A percentile compares a stretch with the other conserved stretches of the same genome.
Evolutionary conservation across 2,113 vertebrate species (phyloP).

Genomic region (Takifugu flavidus): DNA sequence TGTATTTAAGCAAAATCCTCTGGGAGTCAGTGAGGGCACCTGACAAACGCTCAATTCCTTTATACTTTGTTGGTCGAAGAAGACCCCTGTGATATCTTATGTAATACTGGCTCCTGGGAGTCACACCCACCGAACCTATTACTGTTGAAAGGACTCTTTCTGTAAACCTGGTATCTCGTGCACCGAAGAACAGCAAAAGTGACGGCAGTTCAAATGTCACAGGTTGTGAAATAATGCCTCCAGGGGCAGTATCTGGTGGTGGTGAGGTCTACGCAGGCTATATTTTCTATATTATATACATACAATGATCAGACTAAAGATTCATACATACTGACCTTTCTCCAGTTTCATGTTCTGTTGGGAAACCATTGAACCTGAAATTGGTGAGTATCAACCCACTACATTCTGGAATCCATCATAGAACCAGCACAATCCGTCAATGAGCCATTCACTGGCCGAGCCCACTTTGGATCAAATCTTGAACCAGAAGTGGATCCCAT

Average conservation of each 20-base stretch:
- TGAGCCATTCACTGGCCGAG: too few relatives aligned
- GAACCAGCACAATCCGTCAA: too few relatives aligned
- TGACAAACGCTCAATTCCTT: background rate
- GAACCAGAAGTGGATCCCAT: too few relatives aligned
- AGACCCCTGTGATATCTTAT: conserved; percentile 21
- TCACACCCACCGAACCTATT: conserved; percentile 24
- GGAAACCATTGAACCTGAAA: too few relatives aligned
- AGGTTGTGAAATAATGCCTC: conserved; percentile 6
- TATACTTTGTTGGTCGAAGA: conserved; percentile 3
- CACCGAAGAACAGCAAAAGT: conserved; percentile 4
- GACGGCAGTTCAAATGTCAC: conserved; percentile 27
- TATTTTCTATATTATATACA: background rate
- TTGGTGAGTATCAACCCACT: too few relatives aligned
- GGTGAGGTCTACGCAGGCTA: background rate
- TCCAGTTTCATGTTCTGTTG: background rate
- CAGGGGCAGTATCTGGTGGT: background rate
- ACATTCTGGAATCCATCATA: too few relatives aligned
- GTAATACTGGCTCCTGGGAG: conserved; percentile 28
- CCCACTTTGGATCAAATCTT: too few relatives aligned
- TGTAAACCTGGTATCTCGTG: conserved; percentile 22
- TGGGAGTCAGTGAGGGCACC: conserved; percentile 2
- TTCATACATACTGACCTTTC: background rate
- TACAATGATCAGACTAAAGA: background rate
- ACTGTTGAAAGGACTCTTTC: conserved; percentile 20
- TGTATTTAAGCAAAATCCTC: conserved; percentile 13